Base-by-base conservation (phyloP, 1,140 invertebrate species). In the Caenorhabditis briggsae region DNA sequence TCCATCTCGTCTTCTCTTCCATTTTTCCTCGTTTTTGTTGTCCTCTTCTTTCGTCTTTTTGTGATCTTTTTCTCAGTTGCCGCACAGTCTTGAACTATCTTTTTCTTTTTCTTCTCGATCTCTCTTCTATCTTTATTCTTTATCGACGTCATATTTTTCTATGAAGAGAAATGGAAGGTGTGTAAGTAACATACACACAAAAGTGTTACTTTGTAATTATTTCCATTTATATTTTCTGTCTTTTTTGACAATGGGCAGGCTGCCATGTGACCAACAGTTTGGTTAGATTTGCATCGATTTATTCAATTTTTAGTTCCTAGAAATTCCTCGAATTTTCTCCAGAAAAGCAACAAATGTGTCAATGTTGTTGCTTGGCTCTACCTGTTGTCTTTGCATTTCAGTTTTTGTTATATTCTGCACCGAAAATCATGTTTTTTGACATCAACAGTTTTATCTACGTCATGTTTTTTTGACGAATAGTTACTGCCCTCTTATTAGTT, bases 31-130 rank as follows among this genome's bases (percentile, higher is more conserved):
- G n/a, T 11, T n/a, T 12, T 78, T 43, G 16, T 58, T 8, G 16
- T n/a, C 18, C 41, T 70, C 65, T 46, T 53, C n/a, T 25, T 48
- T n/a, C 70, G 23, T 65, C 33, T 23, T 65, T 25, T 65, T 65
- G 33, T 25, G 33, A 78, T 50, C 43, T 50, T 78, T 78, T 41
- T 12, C n/a, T 23, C 70, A 41, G 23, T 53, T 78, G 70, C 43
- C 70, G 70, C 70, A 78, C 46, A 53, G 65, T 46, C 12, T 41
- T 25, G 46, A 41, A 78, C 46, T 78, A 46, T 50, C 8, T 23
- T 50, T 53, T 50, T 50, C 70, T 48, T 78, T 53, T 50, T 78
- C 70, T 50, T 78, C 70, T 78, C 70, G 18, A 18, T 78, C 70
- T 78, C 70, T 78, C 46, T 33, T 33, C 33, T 33, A 65, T 65